Evolutionary conservation across 2,113 vertebrate genomes (phyloP).

Genomic region (Corvus moneduloides): DNA sequence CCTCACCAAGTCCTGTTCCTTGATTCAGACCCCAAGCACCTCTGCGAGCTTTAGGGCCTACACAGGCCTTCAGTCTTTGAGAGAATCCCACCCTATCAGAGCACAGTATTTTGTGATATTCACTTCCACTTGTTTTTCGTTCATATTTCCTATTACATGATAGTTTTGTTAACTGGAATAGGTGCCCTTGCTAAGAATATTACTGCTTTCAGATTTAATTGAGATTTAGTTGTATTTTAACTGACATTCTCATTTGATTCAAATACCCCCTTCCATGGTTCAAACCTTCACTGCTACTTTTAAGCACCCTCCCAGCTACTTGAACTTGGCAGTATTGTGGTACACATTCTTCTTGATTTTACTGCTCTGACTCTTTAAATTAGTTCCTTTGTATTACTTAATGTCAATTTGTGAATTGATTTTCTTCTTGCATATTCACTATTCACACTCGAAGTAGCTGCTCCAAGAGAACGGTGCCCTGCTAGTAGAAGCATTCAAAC

Average conservation of each 20-base stretch:
- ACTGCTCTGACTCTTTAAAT: not conserved
- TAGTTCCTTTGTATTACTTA: not conserved
- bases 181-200: not conserved
- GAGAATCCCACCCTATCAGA: not conserved
- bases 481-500: not conserved
- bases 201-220: not conserved
- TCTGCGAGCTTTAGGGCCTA: not conserved
- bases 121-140: not conserved
- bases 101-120: not conserved
- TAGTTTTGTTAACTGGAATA: not conserved
- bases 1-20: not conserved
- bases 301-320: not conserved
- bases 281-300: not conserved
- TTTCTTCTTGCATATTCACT: not conserved
- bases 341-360: not conserved
- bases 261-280: not conserved
- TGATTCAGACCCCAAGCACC: not conserved
- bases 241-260: not conserved
- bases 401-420: not conserved
- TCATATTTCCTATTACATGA: not conserved
- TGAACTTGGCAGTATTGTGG: not conserved
- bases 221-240: not conserved
- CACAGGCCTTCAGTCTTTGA: not conserved
- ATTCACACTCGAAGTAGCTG: not conserved
- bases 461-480: not conserved